Evolutionary conservation across 35 echinoderm and acorn worm genomes (phyloP), one percentile per base, ranked within the genome.

Genomic region (Patiria miniata): DNA sequence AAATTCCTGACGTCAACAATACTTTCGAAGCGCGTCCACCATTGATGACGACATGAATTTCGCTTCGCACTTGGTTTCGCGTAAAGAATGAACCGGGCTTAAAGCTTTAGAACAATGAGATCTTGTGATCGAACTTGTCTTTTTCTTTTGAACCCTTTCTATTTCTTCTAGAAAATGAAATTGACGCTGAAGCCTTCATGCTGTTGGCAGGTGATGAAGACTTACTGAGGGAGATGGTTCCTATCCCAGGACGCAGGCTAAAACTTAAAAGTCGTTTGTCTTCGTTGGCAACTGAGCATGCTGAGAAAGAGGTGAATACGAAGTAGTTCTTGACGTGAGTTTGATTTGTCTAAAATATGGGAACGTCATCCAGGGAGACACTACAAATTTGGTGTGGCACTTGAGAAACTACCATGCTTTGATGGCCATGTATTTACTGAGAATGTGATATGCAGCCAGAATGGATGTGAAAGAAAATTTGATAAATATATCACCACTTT

Each of bases 121-220:
- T n/a, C n/a, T n/a, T n/a, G n/a, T n/a, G n/a, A n/a, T n/a, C n/a
- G n/a, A n/a, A n/a, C n/a, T n/a, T n/a, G n/a, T 56, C 0, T 56
- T 3, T 56, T 56, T 56, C 0, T 56, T 12, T 54, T 1, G 14
- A 0, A 17, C 53, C 53, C 36, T 83, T 83, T 53, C 8, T 28
- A 52, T 83, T 22, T 51, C 40, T 83, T 83, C 52, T 51, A 83
- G 80, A 53, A 40, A 83, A 83, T 51, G 80, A 83, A 83, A 83
- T 83, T 51, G 80, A 83, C 42, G 10, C 6, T n/a, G 80, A 83
- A 83, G 80, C 80, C 15, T 51, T 83, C 23, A 51, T 39, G 80
- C 39, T 83, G 44, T 51, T 83, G 80, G 42, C 42, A 29, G 80
- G 19, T 10, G 80, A 83, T 51, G 80, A 47, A 14, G 32, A 39